phyloP scores from a whole-genome alignment of 2,888 invertebrate species.

The Sphaerophoria taeniata region DNA sequence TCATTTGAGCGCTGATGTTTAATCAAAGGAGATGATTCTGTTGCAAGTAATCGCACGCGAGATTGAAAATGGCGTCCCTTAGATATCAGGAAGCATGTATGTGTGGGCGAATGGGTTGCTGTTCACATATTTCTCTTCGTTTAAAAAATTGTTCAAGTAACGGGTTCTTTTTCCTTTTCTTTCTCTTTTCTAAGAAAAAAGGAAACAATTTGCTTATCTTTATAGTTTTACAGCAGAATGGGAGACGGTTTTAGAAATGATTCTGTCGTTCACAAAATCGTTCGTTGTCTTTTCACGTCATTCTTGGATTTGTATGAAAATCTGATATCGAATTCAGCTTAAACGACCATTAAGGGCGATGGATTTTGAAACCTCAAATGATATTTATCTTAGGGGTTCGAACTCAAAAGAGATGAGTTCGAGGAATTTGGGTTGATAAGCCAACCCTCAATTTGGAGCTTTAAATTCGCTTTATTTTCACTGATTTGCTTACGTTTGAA shows the following conservation, averaged over 20 bases:
- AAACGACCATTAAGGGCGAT: slow-evolving; percentile 2
- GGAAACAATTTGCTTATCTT: slow-evolving; percentile 27
- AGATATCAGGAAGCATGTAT: neutral
- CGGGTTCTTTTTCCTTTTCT: neutral
- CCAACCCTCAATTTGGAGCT: neutral
- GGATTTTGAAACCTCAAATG: slow-evolving; percentile 14
- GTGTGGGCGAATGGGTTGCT: neutral
- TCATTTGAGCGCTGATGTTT: slow-evolving; percentile 27
- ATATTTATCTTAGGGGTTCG: slow-evolving; percentile 29
- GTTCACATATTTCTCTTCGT: neutral
- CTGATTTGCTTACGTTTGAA: no score
- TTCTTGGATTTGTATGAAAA: neutral
- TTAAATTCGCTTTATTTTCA: no score
- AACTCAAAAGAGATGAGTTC: slow-evolving; percentile 33
- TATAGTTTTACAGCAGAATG: neutral
- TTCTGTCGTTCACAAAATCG: neutral
- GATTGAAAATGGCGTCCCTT: slow-evolving; percentile 21
- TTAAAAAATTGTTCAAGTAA: neutral
- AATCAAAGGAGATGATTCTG: slow-evolving; percentile 60
- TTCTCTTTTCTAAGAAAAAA: neutral
- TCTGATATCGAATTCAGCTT: neutral
- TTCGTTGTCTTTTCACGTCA: neutral
- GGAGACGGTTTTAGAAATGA: neutral
- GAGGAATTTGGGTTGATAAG: slow-evolving; percentile 61
- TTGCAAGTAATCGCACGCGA: slow-evolving; percentile 26